Percentiles rank a stretch among this genome's conserved stretches.
phyloP scores from a whole-genome alignment of 37 sponge, comb jelly and placozoan genomes.

The Beroe ovata region DNA sequence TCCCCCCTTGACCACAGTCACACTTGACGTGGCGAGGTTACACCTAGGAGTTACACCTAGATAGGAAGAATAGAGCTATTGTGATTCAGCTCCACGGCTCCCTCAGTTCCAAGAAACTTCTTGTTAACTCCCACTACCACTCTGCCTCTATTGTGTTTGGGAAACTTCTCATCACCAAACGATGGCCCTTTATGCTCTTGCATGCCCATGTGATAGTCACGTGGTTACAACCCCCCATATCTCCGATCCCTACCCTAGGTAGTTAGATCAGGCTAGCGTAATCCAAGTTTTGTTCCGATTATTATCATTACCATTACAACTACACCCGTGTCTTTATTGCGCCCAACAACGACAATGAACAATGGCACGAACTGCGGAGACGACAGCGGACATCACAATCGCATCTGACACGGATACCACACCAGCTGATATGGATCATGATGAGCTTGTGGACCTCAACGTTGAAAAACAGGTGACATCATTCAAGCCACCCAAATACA shows the following conservation, averaged over 20 bases:
- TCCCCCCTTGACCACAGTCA: not conserved
- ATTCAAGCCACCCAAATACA: not conserved
- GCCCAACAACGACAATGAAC: no score
- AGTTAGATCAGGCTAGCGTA: not conserved
- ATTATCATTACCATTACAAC: no score
- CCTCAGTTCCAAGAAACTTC: not conserved
- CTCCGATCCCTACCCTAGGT: not conserved
- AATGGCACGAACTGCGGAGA: not conserved
- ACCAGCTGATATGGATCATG: not conserved
- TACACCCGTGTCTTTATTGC: no score
- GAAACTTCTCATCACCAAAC: not conserved
- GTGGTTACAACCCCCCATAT: not conserved
- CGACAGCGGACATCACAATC: no score
- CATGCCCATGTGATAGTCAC: not conserved
- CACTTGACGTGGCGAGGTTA: not conserved
- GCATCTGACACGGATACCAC: no score
- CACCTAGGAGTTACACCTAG: not conserved
- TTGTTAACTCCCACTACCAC: not conserved
- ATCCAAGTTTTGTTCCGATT: no score
- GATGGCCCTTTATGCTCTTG: not conserved
- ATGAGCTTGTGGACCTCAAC: not conserved
- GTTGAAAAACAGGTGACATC: not conserved
- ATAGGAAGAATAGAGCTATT: not conserved
- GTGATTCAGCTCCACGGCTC: not conserved
- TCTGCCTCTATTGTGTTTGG: not conserved